phyloP scores from a whole-genome alignment of 2,888 invertebrate genomes.

The Drosophila gaucha region DNA sequence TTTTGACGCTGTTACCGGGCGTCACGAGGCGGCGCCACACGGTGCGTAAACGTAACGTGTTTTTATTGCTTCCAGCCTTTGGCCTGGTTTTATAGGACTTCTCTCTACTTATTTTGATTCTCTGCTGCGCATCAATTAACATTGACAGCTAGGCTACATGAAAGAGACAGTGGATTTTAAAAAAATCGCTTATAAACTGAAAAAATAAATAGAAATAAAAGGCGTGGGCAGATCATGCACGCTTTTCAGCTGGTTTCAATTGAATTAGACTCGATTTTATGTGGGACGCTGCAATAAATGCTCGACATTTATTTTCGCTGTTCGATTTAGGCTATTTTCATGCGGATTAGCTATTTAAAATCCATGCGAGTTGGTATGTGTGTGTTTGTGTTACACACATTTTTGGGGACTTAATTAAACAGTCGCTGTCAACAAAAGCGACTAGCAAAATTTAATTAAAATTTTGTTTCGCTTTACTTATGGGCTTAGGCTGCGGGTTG shows the following conservation, averaged over 20 bases:
- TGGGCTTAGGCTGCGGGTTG: conserved; percentile 42
- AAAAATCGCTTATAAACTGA: too few relatives aligned
- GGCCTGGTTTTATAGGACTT: conserved; percentile 37
- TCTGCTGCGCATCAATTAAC: conserved; percentile 70
- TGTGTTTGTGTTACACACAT: conserved; percentile 13
- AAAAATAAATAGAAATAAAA: too few relatives aligned
- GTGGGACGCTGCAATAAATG: conserved; percentile 22
- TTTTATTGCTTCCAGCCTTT: conserved; percentile 66
- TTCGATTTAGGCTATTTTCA: conserved; percentile 17
- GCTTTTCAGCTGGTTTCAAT: conserved; percentile 30
- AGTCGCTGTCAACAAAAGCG: conserved; percentile 15
- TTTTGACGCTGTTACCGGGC: conserved; percentile 63
- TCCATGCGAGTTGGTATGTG: neutral
- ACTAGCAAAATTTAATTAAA: conserved; percentile 69
- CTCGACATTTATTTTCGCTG: conserved; percentile 20
- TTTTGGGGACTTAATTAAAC: conserved; percentile 41
- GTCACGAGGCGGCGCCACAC: conserved; percentile 35
- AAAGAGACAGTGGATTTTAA: conserved; percentile 38
- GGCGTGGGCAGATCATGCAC: neutral
- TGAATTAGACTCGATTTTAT: conserved; percentile 40
- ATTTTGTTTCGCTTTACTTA: conserved; percentile 66
- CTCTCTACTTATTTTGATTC: conserved; percentile 42
- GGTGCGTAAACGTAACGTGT: conserved; percentile 63
- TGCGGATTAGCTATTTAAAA: conserved; percentile 14
- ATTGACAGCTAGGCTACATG: conserved; percentile 61